Evolutionary conservation across 2,113 vertebrate species (phyloP), one percentile per base, ranked within the genome.

Genomic region (Apodemus speciosus): DNA sequence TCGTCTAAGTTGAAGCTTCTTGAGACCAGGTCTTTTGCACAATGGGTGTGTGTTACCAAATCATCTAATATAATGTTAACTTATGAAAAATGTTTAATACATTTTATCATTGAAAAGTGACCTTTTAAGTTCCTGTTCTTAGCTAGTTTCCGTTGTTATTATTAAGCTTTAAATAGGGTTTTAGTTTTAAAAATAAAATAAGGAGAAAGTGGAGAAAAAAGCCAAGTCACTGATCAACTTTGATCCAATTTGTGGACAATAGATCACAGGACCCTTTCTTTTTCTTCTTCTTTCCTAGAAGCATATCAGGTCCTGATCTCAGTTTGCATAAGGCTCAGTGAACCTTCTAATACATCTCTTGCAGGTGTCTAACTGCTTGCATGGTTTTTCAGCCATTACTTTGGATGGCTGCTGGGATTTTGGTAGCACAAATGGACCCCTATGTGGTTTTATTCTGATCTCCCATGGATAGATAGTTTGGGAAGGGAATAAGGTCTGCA

Each of bases 161-260:
- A 62, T 18, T 76, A 30, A 38, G 90, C 6, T 88, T 91, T 92
- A 75, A 88, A 40, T 53, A 46, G 4, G 25, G 18, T 53, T 3
- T 5, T 66, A 81, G 46, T 51, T 51, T 68, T 46, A 86, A 83
- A 90, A 93, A 66, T 23, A 66, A 62, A 92, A 46, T 49, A 43
- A n/a, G 40, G 27, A 80, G 4, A 71, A 46, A 9, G 56, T 85
- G 15, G 25, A 46, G 9, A 32, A 90, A 40, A 72, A 10, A 20
- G 3, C 14, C 43, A 43, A 35, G 9, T 8, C 6, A 32, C 5
- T 40, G 13, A 38, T 81, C 11, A 40, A 13, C 51, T 58, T 66
- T 79, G 32, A n/a, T 23, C 72, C 6, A 68, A 51, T 88, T 88
- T 92, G 9, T 90, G 35, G 18, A 62, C 73, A 15, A 53, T 87